Conservation (phyloP, 2,888 invertebrate species). For the Dorcus hopei region DNA sequence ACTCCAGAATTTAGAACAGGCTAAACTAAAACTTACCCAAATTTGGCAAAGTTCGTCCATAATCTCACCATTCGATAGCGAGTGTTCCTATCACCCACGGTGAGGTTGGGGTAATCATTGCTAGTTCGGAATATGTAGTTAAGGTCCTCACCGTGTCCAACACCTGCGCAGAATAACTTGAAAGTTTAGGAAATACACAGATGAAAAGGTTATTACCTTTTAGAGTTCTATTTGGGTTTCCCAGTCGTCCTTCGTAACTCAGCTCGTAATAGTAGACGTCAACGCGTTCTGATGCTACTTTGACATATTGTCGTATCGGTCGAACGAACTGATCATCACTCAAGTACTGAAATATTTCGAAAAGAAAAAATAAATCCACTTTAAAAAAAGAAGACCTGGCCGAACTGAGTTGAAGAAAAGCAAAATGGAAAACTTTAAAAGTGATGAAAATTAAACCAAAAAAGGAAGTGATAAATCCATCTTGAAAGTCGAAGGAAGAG, state of each 20-base stretch:
- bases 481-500: no score
- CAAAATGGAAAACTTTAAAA: no score
- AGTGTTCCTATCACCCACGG: background rate
- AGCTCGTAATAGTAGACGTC: constrained; percentile 26
- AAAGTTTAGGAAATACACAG: no score
- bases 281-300: constrained; percentile 15
- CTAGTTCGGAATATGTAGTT: constrained; percentile 1
- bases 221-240: constrained; percentile 22
- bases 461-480: no score
- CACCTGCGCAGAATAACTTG: background rate
- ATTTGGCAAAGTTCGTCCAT: constrained; percentile 9
- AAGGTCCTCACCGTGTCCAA: constrained; percentile 7
- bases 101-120: background rate
- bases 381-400: no score
- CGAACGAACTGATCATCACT: constrained; percentile 26
- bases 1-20: no score
- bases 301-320: constrained; percentile 22
- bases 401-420: no score
- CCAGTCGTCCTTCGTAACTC: constrained; percentile 24
- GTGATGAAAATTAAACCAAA: no score
- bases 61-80: constrained; percentile 1
- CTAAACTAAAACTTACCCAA: background rate
- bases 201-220: no score
- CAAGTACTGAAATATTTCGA: constrained; percentile 16
- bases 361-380: no score